Evolutionary conservation across 2,888 invertebrate species (phyloP), one percentile per base, ranked within the genome.

Genomic region (Hirtodrosophila histrioides): DNA sequence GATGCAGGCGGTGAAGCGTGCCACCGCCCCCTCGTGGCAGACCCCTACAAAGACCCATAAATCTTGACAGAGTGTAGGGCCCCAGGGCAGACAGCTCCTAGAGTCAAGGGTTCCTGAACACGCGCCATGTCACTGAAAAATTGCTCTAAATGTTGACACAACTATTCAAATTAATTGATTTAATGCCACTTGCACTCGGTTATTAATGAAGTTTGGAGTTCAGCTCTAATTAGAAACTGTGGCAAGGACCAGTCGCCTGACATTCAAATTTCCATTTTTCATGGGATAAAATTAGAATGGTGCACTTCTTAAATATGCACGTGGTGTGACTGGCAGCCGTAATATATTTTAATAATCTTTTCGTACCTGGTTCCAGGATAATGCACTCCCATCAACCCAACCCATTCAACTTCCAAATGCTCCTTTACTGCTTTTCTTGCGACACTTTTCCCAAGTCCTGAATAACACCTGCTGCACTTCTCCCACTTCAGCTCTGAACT

Each of bases 141-240:
- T 87, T 82, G 75, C 64, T 50, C 40, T 48, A 62, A 85, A 88
- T 82, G 86, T 83, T 86, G 75, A 87, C 70, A 76, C 75, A 87
- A 85, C 78, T 80, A 88, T 83, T 74, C 77, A 82, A 87, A 85
- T 88, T 87, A 85, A 85, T 88, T 85, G 84, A 84, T 84, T 84
- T 88, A 86, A 75, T 78, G 78, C 84, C 73, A 61, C 56, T 56
- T 50, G 75, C 64, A 66, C 58, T 69, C 54, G 82, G 67, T 74
- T 85, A 85, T 85, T 88, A 87, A 85, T 85, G 88, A 87, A 78
- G 73, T 72, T 64, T 61, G 66, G 78, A 85, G 76, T 73, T 74
- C 69, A 69, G 75, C 67, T 75, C 87, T 87, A 88, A 85, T 85
- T 85, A 85, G 88, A 80, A 71, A 63, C 35, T 27, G 39, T 70